Percentiles rank a stretch among this genome's conserved stretches.
phyloP scores from a whole-genome alignment of 2,113 vertebrate species.

The Anseranas semipalmata region DNA sequence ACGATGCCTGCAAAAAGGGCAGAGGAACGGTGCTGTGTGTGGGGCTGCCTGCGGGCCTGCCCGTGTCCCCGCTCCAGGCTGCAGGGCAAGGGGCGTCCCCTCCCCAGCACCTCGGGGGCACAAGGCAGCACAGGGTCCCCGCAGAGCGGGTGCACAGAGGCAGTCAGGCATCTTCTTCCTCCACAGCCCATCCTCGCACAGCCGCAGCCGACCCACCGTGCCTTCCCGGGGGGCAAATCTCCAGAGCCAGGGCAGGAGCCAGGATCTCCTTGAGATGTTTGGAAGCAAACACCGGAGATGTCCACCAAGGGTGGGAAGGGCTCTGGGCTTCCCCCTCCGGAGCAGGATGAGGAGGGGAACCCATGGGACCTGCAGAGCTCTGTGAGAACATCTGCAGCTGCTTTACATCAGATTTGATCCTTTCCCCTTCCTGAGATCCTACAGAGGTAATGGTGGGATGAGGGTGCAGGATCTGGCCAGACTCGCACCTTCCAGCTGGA shows the following conservation, averaged over 20 bases:
- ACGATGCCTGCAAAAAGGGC: constrained; percentile 3
- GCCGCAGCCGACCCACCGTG: neutral
- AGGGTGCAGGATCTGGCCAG: neutral
- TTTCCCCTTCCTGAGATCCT: neutral
- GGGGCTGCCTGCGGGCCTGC: no score
- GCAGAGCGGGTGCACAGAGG: no score
- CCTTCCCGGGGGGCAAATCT: no score
- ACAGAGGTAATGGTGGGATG: neutral
- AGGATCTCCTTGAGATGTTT: neutral
- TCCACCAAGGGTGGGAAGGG: neutral
- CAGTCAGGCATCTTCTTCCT: neutral
- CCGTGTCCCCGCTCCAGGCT: neutral
- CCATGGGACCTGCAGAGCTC: neutral
- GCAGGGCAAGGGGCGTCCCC: neutral
- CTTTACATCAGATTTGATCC: neutral
- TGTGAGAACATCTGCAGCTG: constrained; percentile 4
- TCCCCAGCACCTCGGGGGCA: no score
- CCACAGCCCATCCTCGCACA: neutral
- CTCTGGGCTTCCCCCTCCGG: neutral
- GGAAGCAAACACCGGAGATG: neutral
- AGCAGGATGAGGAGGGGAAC: neutral
- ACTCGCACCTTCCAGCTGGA: constrained; percentile 12
- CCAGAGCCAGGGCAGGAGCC: neutral
- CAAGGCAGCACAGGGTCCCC: no score
- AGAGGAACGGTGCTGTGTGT: neutral